phyloP scores from a whole-genome alignment of 2,888 invertebrate genomes.

The Cosmia pyralina region DNA sequence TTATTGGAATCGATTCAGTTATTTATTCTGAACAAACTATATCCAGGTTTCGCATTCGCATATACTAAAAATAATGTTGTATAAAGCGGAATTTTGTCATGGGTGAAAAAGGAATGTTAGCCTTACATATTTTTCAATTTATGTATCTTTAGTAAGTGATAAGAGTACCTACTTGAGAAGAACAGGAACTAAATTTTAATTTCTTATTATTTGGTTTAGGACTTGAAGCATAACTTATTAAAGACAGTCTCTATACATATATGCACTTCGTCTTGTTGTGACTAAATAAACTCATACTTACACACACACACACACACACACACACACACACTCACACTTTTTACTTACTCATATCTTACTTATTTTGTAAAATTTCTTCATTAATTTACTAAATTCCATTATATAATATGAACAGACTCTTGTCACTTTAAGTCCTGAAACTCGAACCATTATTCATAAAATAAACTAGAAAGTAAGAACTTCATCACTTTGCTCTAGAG shows the following conservation, averaged over 20 bases:
- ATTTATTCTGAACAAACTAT: no score
- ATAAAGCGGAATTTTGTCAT: not conserved
- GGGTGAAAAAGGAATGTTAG: not conserved
- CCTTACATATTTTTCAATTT: not conserved
- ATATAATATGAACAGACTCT: not conserved
- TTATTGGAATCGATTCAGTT: no score
- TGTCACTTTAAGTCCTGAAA: not conserved
- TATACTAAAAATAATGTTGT: no score
- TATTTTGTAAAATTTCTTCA: not conserved
- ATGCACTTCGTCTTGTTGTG: not conserved
- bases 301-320: no score
- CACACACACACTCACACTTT: no score
- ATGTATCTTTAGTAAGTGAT: not conserved
- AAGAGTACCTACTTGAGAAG: not conserved
- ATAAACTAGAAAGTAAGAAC: not conserved
- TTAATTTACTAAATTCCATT: not conserved
- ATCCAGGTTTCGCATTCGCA: no score
- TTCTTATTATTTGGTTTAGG: not conserved
- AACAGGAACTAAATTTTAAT: not conserved
- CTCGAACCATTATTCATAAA: constrained; percentile 16
- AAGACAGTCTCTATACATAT: not conserved
- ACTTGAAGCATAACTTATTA: not conserved
- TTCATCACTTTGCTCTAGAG: not conserved
- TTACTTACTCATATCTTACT: no score
- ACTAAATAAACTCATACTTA: no score